A percentile compares a stretch with the other conserved stretches of the same genome.
phyloP scores from a whole-genome alignment of 2,113 vertebrate genomes.

The Oryzias javanicus region DNA sequence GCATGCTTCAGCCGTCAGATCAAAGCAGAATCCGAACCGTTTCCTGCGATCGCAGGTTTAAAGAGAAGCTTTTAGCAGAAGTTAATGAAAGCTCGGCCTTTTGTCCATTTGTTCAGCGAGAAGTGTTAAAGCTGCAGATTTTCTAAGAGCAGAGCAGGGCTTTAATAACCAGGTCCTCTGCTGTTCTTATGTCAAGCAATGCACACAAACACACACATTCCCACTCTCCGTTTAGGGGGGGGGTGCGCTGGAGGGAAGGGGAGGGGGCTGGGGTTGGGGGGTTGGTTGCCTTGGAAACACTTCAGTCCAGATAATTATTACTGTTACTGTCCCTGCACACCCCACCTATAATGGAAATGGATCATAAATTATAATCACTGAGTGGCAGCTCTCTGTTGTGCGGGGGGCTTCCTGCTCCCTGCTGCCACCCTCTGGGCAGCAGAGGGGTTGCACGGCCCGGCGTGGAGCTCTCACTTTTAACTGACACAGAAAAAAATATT shows the following conservation, averaged over 20 bases:
- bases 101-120: no score
- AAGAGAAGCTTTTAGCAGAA: no score
- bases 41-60: no score
- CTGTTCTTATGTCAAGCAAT: conserved; percentile 85
- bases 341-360: conserved; percentile 98
- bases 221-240: conserved; percentile 71
- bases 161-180: conserved; percentile 46
- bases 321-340: conserved; percentile 96
- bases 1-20: no score
- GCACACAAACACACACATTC: conserved; percentile 58
- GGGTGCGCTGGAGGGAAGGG: no score
- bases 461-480: neutral
- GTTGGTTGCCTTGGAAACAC: conserved; percentile 97
- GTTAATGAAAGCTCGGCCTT: no score
- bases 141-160: conserved; percentile 25
- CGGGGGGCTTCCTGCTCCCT: conserved; percentile 74
- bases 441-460: conserved; percentile 15
- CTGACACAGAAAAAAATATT: neutral
- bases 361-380: conserved; percentile 91
- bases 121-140: no score
- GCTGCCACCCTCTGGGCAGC: conserved; percentile 83
- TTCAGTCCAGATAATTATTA: conserved; percentile 97
- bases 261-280: conserved; percentile 19
- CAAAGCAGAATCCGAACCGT: no score
- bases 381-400: conserved; percentile 87